Evolutionary conservation across 92 coral and sea anemone genomes (phyloP), one percentile per base, ranked within the genome.

Genomic region (Epizoanthus stellaris): DNA sequence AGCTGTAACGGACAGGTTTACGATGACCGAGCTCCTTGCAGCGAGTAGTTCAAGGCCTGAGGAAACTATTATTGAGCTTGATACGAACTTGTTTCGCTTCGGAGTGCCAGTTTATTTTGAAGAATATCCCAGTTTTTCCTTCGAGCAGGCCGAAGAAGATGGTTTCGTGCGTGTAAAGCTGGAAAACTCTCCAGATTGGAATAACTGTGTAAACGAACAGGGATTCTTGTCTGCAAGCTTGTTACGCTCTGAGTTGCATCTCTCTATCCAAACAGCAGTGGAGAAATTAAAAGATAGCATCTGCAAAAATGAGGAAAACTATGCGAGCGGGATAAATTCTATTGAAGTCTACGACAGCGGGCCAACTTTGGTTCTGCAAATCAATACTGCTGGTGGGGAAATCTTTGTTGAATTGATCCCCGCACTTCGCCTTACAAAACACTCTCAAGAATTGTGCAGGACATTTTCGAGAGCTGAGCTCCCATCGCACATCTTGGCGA

Each of bases 221-320:
- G 95, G 97, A 56, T 95, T 91, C 76, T 87, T 97, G 53, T 95
- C 98, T 0, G 98, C 99, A 30, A 91, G 89, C 54, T 88, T 89
- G 62, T 89, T 97, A 21, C 95, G 95, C 70, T 93, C 98, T 25
- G 91, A 91, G 39, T 89, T 96, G 67, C 98, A 93, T 34, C 56
- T 94, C 70, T 92, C 94, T 19, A 90, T 94, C 63, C 90, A 87
- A 56, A 88, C 90, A 59, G 89, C 99, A 60, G 87, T 97, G 1
- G 72, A 82, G 42, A 68, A 69, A 23, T 77, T 95, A 20, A 91
- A 85, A 58, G 71, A 81, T 23, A 84, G 76, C 63, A 71, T 97
- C 25, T 88, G 85, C 61, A 70, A 88, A 53, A 91, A 90, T 10
- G 74, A 82, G 67, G 95, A 92, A 49, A 89, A 90, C 36, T 90